Evolutionary conservation across 2,113 vertebrate species (phyloP).

Genomic region (Falcunculus frontatus): DNA sequence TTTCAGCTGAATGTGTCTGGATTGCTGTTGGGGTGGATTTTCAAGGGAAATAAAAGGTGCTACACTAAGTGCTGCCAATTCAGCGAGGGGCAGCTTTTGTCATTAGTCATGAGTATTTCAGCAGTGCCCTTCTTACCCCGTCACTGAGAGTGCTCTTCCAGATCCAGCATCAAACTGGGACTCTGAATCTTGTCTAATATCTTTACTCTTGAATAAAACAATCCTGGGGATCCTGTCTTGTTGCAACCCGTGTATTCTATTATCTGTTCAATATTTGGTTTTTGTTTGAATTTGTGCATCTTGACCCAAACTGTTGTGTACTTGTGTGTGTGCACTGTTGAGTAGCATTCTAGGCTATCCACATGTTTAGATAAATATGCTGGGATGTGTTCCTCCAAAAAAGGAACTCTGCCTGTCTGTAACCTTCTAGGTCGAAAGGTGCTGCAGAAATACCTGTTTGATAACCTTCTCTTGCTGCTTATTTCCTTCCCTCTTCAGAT

Average conservation of each 20-base stretch:
- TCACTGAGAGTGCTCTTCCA: not conserved
- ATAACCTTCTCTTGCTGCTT: constrained; percentile 24
- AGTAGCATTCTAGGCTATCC: not conserved
- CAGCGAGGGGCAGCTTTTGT: not conserved
- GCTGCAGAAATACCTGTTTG: not conserved
- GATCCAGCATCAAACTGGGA: not conserved
- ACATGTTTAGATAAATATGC: not conserved
- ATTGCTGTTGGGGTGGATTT: not conserved
- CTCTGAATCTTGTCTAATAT: not conserved
- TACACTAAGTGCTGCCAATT: not conserved
- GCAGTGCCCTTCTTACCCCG: not conserved
- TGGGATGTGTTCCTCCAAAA: not conserved
- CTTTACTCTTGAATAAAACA: not conserved
- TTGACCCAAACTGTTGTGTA: not conserved
- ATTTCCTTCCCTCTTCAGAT: constrained; percentile 65
- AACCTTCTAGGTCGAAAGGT: not conserved
- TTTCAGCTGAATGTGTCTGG: not conserved
- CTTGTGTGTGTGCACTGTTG: not conserved
- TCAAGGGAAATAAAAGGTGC: not conserved
- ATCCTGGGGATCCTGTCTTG: not conserved
- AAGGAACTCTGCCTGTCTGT: not conserved
- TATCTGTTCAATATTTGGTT: not conserved
- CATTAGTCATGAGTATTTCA: not conserved
- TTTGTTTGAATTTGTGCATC: not conserved
- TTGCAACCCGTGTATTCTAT: not conserved